Base-by-base conservation (phyloP, 2,113 vertebrate genomes). In the Loxodonta africana region DNA sequence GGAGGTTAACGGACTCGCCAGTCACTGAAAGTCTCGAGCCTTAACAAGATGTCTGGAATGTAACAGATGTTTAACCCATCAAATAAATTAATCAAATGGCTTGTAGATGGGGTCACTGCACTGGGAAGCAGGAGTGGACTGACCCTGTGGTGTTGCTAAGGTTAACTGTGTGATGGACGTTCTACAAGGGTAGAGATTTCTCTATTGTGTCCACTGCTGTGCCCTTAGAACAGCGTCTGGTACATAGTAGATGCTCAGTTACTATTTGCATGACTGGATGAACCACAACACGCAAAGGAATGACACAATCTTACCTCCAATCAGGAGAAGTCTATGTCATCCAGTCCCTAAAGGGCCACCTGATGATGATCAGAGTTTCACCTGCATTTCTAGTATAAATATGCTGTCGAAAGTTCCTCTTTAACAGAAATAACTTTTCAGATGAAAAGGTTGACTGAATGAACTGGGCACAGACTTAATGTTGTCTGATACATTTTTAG, bases 261-360 rank as follows among this genome's bases (percentile, higher is more conserved):
- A 37, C 14, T 15, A 18, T 3, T 12, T 14, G 62, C 46, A 41
- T 12, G 44, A 44, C 5, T 23, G 21, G 33, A 69, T 15, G 60
- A 51, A 2, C 12, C 0, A 0, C 2, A 7, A 26, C 10, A 10
- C 1, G 9, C 1, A 1, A 12, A 8, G 48, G 33, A 62, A 8
- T 41, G 41, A 37, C 3, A 37, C 28, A 23, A 4, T 0, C 12
- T 23, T 12, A 5, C 46, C 25, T 33, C 37, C 57, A 18, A 20
- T 26, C 25, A 48, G 53, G 17, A 44, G 18, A n/a, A 78, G 25
- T 78, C 76, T 51, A 80, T 17, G 77, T 48, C 46, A 4, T 14
- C 21, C 18, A 17, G 77, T 37, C 41, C 33, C 17, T 1, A 2
- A 44, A 62, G 60, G 76, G 2, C 18, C 25, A 3, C 44, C 33